phyloP scores from a whole-genome alignment of 2,888 invertebrate genomes.

The Rotaria macrura region DNA sequence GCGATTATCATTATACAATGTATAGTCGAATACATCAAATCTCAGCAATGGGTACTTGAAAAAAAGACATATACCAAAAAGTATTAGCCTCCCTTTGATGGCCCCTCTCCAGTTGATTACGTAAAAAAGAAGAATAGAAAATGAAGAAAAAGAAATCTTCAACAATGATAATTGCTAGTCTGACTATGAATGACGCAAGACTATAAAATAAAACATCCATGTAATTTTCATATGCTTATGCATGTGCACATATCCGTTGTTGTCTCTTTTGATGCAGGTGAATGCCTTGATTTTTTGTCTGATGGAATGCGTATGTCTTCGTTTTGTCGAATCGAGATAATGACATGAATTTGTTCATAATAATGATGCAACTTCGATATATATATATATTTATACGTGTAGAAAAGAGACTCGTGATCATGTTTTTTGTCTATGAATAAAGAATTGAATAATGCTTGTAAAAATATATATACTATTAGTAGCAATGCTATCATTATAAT shows the following conservation, averaged over 20 bases:
- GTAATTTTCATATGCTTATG: background rate
- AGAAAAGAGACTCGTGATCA: background rate
- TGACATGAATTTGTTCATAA: background rate
- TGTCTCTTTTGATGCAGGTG: background rate
- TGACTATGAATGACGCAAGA: background rate
- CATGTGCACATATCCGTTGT: background rate
- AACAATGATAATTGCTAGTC: constrained; percentile 3
- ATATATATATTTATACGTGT: background rate
- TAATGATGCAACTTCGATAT: background rate
- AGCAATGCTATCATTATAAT: background rate
- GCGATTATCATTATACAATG: background rate
- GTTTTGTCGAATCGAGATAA: background rate
- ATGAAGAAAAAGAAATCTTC: background rate
- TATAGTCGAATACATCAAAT: background rate
- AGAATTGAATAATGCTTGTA: background rate
- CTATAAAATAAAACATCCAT: background rate
- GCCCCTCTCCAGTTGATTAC: background rate
- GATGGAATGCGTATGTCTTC: background rate
- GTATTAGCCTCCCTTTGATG: background rate
- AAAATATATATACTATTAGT: background rate
- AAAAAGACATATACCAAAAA: background rate
- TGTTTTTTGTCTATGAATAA: background rate
- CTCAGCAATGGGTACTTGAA: background rate
- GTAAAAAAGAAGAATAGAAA: background rate
- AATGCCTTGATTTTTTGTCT: background rate